A percentile compares a stretch with the other conserved stretches of the same genome.
Conservation (phyloP, 2,888 invertebrate species). For the Lasioglossum oenotherae region DNA sequence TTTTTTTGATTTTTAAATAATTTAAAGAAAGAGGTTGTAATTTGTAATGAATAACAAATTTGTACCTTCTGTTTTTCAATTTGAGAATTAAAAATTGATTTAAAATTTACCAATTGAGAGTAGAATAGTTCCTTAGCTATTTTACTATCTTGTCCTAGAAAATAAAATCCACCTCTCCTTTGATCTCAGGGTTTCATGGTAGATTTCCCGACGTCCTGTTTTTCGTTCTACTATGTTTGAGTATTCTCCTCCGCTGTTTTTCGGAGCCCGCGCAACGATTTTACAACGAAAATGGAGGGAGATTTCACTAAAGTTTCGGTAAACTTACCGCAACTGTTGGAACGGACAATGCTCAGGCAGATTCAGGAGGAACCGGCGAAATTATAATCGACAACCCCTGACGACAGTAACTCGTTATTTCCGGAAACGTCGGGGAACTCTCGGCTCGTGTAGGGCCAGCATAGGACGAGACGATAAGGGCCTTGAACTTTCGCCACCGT, state of each 20-base stretch:
- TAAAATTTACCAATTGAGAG: not conserved
- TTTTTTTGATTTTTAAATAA: too few relatives aligned
- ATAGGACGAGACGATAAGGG: conserved; percentile 54
- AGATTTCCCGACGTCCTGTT: not conserved
- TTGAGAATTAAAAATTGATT: not conserved
- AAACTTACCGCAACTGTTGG: not conserved
- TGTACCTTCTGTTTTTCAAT: too few relatives aligned
- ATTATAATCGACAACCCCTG: conserved; percentile 50
- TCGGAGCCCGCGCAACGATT: not conserved
- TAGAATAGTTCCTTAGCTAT: not conserved
- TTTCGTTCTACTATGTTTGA: not conserved
- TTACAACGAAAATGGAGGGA: not conserved
- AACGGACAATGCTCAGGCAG: not conserved
- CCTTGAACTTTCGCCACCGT: conserved; percentile 48
- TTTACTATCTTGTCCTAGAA: not conserved
- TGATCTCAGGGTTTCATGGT: not conserved
- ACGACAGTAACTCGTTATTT: conserved; percentile 57
- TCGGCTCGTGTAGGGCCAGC: conserved; percentile 19
- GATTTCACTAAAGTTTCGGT: not conserved
- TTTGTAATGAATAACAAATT: too few relatives aligned
- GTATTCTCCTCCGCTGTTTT: not conserved
- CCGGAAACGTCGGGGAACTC: conserved; percentile 47
- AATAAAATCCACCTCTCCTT: not conserved
- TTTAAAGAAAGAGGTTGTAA: not conserved
- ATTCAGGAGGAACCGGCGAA: not conserved